Conservation (phyloP, 2,888 invertebrate species). For the Drosophila quinaria region DNA sequence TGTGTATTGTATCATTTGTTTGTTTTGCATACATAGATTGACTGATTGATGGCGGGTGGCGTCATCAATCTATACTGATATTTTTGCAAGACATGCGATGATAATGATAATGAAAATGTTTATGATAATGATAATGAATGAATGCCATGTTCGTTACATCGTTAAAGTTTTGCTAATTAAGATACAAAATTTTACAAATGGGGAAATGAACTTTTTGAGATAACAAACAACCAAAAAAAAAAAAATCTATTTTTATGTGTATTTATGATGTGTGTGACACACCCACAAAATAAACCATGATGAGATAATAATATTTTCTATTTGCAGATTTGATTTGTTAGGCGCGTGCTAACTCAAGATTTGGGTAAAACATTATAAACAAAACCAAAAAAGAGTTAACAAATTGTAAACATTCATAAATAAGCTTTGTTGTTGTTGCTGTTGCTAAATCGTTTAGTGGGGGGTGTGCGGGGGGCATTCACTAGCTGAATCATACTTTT, state of each 20-base stretch:
- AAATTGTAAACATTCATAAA: slow-evolving; percentile 19
- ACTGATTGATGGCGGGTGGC: slow-evolving; percentile 30
- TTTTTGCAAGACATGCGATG: slow-evolving; percentile 54
- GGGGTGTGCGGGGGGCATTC: background rate
- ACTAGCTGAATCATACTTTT: slow-evolving; percentile 56
- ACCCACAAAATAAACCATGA: slow-evolving; percentile 55
- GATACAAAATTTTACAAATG: slow-evolving; percentile 53
- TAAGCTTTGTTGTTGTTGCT: slow-evolving; percentile 31
- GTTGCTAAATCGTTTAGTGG: slow-evolving; percentile 9
- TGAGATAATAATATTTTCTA: slow-evolving; percentile 78
- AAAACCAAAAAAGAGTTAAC: slow-evolving; percentile 37
- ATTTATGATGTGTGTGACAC: slow-evolving; percentile 41
- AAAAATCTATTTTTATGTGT: slow-evolving; percentile 9
- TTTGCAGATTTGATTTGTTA: slow-evolving; percentile 72
- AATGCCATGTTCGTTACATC: slow-evolving; percentile 43
- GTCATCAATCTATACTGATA: slow-evolving; percentile 29
- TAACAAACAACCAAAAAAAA: slow-evolving; percentile 29
- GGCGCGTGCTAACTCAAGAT: slow-evolving; percentile 62
- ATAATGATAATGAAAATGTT: slow-evolving; percentile 15
- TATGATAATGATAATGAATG: slow-evolving; percentile 29
- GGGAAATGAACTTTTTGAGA: slow-evolving; percentile 53
- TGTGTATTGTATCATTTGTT: slow-evolving; percentile 17
- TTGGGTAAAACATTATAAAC: slow-evolving; percentile 58
- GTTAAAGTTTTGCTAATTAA: slow-evolving; percentile 59
- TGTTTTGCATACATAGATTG: slow-evolving; percentile 37